A percentile compares a stretch with the other conserved stretches of the same genome.
phyloP scores from a whole-genome alignment of 2,113 vertebrate species.

The Arvicanthis niloticus region DNA sequence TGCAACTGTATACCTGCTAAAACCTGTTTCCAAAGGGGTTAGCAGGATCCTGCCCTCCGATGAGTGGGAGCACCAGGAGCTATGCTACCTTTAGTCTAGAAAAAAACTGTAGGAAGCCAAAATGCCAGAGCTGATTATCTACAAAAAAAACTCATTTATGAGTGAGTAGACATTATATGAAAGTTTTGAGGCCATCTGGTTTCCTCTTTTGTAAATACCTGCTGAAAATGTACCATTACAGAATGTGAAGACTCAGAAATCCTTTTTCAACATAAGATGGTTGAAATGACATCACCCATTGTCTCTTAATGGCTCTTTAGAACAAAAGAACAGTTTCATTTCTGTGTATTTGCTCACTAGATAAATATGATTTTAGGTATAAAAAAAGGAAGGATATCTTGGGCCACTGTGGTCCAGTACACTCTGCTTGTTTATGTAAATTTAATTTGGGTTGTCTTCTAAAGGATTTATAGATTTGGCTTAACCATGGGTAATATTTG shows the following conservation, averaged over 20 bases:
- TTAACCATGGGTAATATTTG: slow-evolving; percentile 37
- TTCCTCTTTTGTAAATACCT: not conserved
- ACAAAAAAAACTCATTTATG: not conserved
- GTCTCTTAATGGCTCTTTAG: not conserved
- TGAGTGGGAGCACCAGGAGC: not conserved
- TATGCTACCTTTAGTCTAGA: not conserved
- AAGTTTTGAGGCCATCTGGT: not conserved
- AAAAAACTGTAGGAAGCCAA: not conserved
- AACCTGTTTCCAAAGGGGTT: not conserved
- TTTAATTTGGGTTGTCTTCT: slow-evolving; percentile 56
- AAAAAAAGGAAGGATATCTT: not conserved
- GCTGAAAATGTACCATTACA: not conserved
- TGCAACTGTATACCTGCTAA: not conserved
- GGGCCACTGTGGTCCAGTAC: not conserved
- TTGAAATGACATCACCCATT: not conserved
- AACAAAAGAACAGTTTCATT: not conserved
- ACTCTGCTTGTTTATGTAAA: slow-evolving; percentile 8
- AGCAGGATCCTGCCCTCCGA: not conserved
- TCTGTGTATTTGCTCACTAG: not conserved
- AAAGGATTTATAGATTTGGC: not conserved
- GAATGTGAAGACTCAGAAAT: slow-evolving; percentile 18
- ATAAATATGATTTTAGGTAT: slow-evolving; percentile 43
- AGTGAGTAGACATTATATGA: not conserved
- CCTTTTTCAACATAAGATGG: slow-evolving; percentile 7
- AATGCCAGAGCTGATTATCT: not conserved